These are phyloP conservation scores for Ectemnius lituratus DNA, from an alignment of 2,888 invertebrate species.

Conservation along the genomic window DNA sequence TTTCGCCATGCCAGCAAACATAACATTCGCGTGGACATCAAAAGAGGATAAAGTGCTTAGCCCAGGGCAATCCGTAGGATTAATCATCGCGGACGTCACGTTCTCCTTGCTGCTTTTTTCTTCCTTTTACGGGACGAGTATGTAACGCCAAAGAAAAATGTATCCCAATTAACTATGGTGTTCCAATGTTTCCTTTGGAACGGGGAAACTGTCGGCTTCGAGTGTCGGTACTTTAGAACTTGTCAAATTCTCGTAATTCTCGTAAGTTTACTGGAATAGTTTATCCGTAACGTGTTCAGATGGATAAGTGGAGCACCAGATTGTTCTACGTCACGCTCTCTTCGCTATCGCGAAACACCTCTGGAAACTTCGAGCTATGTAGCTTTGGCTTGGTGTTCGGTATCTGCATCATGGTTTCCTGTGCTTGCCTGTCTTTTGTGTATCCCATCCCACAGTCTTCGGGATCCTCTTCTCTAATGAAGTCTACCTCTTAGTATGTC, in stretches of 20 bases:
- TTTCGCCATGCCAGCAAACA: conserved; percentile 35
- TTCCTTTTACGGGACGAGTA: conserved; percentile 10
- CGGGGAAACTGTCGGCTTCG: conserved; percentile 28
- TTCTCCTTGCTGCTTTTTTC: background rate
- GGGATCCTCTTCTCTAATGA: conserved; percentile 19
- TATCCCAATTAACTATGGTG: conserved; percentile 25
- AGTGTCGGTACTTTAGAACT: no score
- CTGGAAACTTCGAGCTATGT: no score
- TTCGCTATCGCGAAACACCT: no score
- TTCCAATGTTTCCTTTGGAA: conserved; percentile 27
- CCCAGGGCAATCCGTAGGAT: conserved; percentile 32
- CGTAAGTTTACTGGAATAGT: no score
- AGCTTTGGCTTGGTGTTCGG: no score
- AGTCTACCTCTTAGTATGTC: conserved; percentile 23
- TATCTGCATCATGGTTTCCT: no score
- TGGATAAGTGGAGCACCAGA: no score
- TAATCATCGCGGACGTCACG: conserved; percentile 40
- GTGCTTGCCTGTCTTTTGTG: no score
- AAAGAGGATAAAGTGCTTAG: conserved; percentile 49
- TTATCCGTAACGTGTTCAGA: no score
- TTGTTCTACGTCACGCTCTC: no score
- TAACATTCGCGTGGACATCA: conserved; percentile 39
- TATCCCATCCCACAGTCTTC: background rate
- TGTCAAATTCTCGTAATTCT: no score
- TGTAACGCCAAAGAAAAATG: conserved; percentile 16